Percentiles rank a stretch among this genome's conserved stretches.
Evolutionary conservation across 2,888 invertebrate genomes (phyloP).

Genomic region (Drosophila quinaria): DNA sequence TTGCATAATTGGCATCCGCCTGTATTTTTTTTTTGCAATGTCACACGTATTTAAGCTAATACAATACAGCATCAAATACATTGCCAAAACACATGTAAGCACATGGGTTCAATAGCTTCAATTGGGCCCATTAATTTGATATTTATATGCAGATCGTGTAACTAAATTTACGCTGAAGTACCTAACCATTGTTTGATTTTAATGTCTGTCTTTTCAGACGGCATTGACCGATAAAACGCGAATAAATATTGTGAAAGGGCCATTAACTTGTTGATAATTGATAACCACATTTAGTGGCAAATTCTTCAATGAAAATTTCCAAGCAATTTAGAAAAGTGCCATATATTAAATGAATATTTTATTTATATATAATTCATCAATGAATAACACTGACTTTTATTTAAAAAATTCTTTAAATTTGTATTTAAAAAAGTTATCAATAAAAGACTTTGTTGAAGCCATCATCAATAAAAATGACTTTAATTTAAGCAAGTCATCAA

Average conservation of each 20-base stretch:
- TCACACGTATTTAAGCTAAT: not conserved
- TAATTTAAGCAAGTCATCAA: too few relatives aligned
- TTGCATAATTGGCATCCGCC: constrained; percentile 14
- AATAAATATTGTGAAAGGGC: constrained; percentile 26
- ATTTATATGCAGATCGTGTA: constrained; percentile 57
- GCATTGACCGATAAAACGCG: constrained; percentile 68
- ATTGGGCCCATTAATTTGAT: constrained; percentile 37
- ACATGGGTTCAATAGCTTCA: constrained; percentile 56
- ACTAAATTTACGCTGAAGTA: constrained; percentile 12
- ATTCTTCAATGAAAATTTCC: not conserved
- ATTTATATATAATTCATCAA: too few relatives aligned
- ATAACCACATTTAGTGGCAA: constrained; percentile 9
- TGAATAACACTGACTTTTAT: too few relatives aligned
- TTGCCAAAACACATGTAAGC: constrained; percentile 16
- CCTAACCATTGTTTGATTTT: constrained; percentile 15
- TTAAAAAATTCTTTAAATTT: too few relatives aligned
- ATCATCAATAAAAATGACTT: too few relatives aligned
- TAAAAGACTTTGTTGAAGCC: too few relatives aligned
- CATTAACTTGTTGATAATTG: constrained; percentile 15
- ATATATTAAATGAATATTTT: not conserved
- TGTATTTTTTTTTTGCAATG: constrained; percentile 24
- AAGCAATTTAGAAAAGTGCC: too few relatives aligned
- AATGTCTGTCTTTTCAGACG: constrained; percentile 33
- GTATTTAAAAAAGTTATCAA: too few relatives aligned
- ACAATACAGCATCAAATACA: constrained; percentile 16